A percentile compares a stretch with the other conserved stretches of the same genome.
Evolutionary conservation across 2,113 vertebrate genomes (phyloP).

Genomic region (Scomber scombrus): DNA sequence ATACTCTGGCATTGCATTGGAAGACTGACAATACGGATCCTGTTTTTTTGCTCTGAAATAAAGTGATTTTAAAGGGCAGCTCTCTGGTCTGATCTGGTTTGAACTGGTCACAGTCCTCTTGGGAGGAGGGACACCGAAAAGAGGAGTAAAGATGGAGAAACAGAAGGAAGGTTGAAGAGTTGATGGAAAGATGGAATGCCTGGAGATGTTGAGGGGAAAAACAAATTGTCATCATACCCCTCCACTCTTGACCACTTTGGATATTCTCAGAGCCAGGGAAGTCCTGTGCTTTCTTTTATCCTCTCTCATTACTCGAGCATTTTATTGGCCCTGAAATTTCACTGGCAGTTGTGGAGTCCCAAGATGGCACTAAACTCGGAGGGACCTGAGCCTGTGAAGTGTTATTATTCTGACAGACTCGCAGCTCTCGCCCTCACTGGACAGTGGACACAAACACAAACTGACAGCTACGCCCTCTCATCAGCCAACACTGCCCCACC

Average conservation of each 20-base stretch:
- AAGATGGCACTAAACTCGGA: conserved; percentile 57
- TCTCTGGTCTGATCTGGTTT: conserved; percentile 50
- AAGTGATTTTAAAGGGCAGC: conserved; percentile 81
- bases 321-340: conserved; percentile 54
- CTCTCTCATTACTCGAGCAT: conserved; percentile 53
- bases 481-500: background rate
- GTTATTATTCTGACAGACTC: conserved; percentile 67
- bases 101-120: background rate
- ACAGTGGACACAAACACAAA: conserved; percentile 1
- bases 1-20: conserved; percentile 74
- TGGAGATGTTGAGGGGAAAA: background rate
- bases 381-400: background rate
- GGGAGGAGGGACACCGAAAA: background rate
- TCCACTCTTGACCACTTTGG: conserved; percentile 5
- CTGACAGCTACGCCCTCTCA: conserved; percentile 28
- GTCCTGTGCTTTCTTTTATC: conserved; percentile 45
- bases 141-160: background rate
- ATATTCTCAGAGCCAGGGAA: conserved; percentile 16
- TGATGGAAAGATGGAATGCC: conserved; percentile 25
- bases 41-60: conserved; percentile 82
- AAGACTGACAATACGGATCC: conserved; percentile 73
- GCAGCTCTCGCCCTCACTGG: background rate
- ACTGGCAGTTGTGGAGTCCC: conserved; percentile 58
- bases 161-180: background rate
- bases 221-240: conserved; percentile 25